Base-by-base conservation (phyloP, 1,140 invertebrate species). In the Drosophila insularis region DNA sequence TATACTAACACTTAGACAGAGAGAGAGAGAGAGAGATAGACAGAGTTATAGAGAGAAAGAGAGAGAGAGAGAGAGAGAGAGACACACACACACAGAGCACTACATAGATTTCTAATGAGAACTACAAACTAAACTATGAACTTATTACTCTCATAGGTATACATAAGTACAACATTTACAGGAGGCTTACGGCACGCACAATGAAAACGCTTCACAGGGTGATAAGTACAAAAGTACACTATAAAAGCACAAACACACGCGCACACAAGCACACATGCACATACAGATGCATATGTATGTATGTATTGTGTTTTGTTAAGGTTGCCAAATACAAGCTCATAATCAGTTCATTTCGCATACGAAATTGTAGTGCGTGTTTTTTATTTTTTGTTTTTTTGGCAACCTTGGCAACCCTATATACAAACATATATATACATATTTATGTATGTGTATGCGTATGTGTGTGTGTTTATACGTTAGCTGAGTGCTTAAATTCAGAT, bases 401-500 rank as follows among this genome's bases (percentile, higher is more conserved):
- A 61, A 61, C 39, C 19, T 19, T 35, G 35, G n/a, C 35, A 37
- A 37, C 35, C 35, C 35, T 37, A 37, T 10, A 11, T 13, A 13
- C 35, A 11, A 13, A 37, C 35, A 11, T 37, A 37, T 2, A 1
- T 59, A 43, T 32, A 39, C 55, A 60, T 35, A n/a, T 37, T 37
- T 37, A 10, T 17, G 10, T 63, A 32, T 55, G 37, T 65, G 60
- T 55, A 11, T 63, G 21, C 63, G 23, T 63, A 43, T 63, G 54
- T 68, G 7, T 23, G 58, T 64, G 14, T n/a, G 14, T 14, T 19
- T 39, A 50, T 60, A 63, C 50, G 43, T 53, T 63, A 60, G 66
- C 50, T 53, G 39, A 63, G 69, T 75, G 61, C 65, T 81, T 27
- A 56, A 54, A 32, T 66, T 56, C 23, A 64, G 53, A 58, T 64